Evolutionary conservation across 2,113 vertebrate genomes (phyloP), one percentile per base, ranked within the genome.

Genomic region (Oxyruncus cristatus): DNA sequence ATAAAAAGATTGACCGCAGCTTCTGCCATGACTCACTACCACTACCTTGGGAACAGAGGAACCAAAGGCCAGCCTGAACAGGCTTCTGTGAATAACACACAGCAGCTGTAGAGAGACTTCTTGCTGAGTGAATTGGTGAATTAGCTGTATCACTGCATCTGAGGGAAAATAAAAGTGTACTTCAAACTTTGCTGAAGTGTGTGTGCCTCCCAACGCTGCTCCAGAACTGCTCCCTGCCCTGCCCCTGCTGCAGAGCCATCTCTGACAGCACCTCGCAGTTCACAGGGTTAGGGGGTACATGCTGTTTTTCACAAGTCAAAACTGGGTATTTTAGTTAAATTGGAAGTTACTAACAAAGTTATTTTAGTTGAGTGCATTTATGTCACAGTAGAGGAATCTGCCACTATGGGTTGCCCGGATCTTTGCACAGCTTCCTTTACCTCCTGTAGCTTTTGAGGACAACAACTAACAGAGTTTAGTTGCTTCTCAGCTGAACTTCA

Each of bases 81-180:
- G 19, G 39, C 23, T 52, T 4, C 42, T 75, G n/a, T 66, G 58
- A 94, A 35, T 67, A 92, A 37, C n/a, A 67, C 14, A 42, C 15
- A 80, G 30, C 39, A 67, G 32, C 30, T 1, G 1, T 67, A 63
- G 33, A 27, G 42, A 66, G 30, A n/a, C 56, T 56, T 86, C 56
- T 30, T 49, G 16, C 4, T 14, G 49, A 18, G 37, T 58, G 47
- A 39, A 39, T 35, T 47, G 5, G 20, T 71, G 39, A 92, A 74
- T 78, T 74, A 37, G 15, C 30, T 42, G 42, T 82, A 68, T 71
- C 27, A 49, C 47, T 27, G 22, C 22, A 6, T 24, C 35, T 11
- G 23, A 86, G 22, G 71, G 50, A 61, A 91, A 97, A 96, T 97
- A 97, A 97, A 97, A 59, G 11, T 4, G 24, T 55, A 41, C 33